Conservation (phyloP, 1,140 invertebrate genomes). For the Acromyrmex heyeri region DNA sequence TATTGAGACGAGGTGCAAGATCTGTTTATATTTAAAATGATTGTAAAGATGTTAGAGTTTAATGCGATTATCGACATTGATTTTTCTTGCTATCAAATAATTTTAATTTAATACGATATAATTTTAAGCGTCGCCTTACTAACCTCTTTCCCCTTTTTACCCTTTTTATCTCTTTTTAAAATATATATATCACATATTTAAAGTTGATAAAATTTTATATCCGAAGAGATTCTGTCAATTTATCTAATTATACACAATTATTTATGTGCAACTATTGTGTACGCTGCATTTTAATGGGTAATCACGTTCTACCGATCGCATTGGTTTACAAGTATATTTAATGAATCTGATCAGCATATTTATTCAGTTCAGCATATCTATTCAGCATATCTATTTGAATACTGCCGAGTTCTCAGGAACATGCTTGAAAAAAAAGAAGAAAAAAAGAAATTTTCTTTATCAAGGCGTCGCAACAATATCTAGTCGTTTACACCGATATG, state of each 20-base stretch:
- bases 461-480: slow-evolving; percentile 69
- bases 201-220: slow-evolving; percentile 16
- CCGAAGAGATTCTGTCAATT: slow-evolving; percentile 27
- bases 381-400: slow-evolving; percentile 48
- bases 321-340: neutral
- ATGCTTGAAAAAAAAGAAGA: slow-evolving; percentile 48
- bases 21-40: slow-evolving; percentile 44
- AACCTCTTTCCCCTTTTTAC: neutral
- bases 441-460: slow-evolving; percentile 64
- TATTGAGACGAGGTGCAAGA: slow-evolving; percentile 1
- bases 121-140: slow-evolving; percentile 34
- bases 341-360: slow-evolving; percentile 8
- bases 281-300: slow-evolving; percentile 9
- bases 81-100: slow-evolving; percentile 23
- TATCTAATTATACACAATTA: slow-evolving; percentile 17
- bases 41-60: slow-evolving; percentile 39
- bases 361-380: slow-evolving; percentile 38
- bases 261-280: slow-evolving; percentile 1
- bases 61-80: slow-evolving; percentile 15
- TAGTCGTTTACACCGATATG: slow-evolving; percentile 73
- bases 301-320: slow-evolving; percentile 12
- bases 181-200: neutral
- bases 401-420: slow-evolving; percentile 69
- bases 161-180: neutral
- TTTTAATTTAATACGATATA: slow-evolving; percentile 7